A percentile compares a stretch with the other conserved stretches of the same genome.
phyloP scores from a whole-genome alignment of 2,888 invertebrate species.

The Strigamia maritima region DNA sequence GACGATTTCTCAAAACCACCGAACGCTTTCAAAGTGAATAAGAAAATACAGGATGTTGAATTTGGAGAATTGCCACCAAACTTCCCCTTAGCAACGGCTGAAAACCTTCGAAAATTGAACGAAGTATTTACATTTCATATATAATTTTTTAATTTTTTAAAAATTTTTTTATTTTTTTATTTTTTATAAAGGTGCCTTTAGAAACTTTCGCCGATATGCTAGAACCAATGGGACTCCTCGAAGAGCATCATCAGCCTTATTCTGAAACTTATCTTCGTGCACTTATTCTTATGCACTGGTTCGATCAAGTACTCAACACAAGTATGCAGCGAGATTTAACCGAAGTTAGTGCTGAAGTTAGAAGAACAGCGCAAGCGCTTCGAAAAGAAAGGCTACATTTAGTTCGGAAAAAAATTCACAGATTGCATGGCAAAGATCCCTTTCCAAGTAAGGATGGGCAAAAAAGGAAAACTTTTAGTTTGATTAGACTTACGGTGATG shows the following conservation, averaged over 20 bases:
- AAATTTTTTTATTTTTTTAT: neutral
- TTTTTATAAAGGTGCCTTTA: conserved; percentile 38
- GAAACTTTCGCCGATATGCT: conserved; percentile 39
- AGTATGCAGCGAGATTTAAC: conserved; percentile 41
- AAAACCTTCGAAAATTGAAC: conserved; percentile 20
- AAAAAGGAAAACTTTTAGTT: neutral
- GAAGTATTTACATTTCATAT: neutral
- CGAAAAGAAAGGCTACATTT: conserved; percentile 39
- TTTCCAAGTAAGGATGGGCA: neutral
- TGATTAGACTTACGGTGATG: neutral
- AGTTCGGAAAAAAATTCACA: conserved; percentile 14
- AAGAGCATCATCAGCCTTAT: conserved; percentile 46
- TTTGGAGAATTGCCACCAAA: conserved; percentile 3
- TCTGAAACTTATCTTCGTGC: conserved; percentile 54
- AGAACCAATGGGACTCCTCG: conserved; percentile 22
- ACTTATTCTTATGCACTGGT: conserved; percentile 57
- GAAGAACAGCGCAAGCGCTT: conserved; percentile 40
- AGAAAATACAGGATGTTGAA: conserved; percentile 26
- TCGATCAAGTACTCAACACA: conserved; percentile 52
- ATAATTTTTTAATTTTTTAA: neutral
- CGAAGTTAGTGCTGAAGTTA: conserved; percentile 42
- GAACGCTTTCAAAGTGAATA: neutral
- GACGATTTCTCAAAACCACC: conserved; percentile 2
- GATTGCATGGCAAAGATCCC: conserved; percentile 33
- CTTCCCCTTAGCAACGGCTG: conserved; percentile 18